phyloP scores from a whole-genome alignment of 2,113 vertebrate genomes.

The Entomyzon cyanotis region DNA sequence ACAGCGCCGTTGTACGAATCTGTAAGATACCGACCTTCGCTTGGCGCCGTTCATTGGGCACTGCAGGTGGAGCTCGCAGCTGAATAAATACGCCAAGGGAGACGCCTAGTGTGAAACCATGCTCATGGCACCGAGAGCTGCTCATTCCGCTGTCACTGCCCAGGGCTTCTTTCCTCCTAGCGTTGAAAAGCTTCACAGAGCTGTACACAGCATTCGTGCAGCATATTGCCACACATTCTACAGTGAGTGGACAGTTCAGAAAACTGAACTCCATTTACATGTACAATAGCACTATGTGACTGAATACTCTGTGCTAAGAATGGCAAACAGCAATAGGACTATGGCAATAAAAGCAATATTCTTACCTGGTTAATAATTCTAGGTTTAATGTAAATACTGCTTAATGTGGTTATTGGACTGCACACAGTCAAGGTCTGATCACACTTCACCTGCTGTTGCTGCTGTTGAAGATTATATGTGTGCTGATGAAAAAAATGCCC shows the following conservation, averaged over 20 bases:
- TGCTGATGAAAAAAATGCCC: background rate
- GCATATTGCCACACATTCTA: background rate
- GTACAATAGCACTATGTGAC: background rate
- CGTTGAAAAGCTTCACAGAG: background rate
- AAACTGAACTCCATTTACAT: background rate
- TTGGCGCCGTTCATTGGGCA: fast-evolving
- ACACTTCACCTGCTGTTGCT: background rate
- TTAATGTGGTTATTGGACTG: background rate
- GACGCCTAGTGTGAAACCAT: background rate
- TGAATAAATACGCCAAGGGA: background rate
- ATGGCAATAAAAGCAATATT: background rate
- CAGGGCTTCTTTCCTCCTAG: background rate
- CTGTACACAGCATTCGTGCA: fast-evolving
- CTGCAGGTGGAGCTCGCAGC: background rate
- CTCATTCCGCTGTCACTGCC: fast-evolving
- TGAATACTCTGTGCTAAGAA: background rate
- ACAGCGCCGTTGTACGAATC: fast-evolving
- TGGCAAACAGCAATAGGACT: background rate
- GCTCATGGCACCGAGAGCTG: background rate
- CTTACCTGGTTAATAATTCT: background rate
- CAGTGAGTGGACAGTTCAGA: background rate
- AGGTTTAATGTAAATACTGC: background rate
- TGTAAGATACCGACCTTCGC: fast-evolving
- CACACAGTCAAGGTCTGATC: background rate
- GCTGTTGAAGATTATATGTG: background rate